Evolutionary conservation across 2,797 vertebrate species (phyloP).

Genomic region (Novumbra hubbsi): DNA sequence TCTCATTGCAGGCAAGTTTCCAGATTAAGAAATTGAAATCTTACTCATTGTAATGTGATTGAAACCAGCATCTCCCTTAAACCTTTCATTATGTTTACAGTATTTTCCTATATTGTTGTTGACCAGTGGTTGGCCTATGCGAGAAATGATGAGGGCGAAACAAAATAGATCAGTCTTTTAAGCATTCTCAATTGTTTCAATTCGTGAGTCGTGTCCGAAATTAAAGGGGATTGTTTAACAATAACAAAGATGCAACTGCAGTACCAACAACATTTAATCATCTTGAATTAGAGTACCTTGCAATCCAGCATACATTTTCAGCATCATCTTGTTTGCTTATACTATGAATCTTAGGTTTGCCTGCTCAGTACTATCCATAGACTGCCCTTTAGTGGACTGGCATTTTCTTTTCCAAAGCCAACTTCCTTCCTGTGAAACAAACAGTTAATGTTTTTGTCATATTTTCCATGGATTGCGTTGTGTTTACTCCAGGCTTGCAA

Average conservation of each 20-base stretch:
- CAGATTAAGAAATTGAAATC: neutral
- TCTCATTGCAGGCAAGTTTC: neutral
- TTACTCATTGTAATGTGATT: slow-evolving; percentile 1
- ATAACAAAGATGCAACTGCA: neutral
- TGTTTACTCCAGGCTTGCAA: slow-evolving; percentile 72
- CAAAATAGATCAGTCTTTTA: neutral
- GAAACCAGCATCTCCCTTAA: neutral
- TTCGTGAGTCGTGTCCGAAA: neutral
- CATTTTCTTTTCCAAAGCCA: slow-evolving; percentile 59
- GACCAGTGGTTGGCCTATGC: neutral
- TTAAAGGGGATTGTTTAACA: neutral
- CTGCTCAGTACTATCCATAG: slow-evolving; percentile 49
- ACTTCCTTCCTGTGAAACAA: slow-evolving; percentile 70
- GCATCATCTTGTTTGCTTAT: neutral
- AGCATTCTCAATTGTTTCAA: neutral
- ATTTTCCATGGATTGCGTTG: slow-evolving; percentile 63
- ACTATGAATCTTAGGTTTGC: slow-evolving; percentile 15
- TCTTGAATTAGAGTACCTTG: neutral
- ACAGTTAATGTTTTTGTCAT: slow-evolving; percentile 69
- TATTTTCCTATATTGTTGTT: neutral
- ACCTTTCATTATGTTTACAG: neutral
- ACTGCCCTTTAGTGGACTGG: slow-evolving; percentile 35
- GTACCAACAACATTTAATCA: neutral
- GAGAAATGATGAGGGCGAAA: neutral
- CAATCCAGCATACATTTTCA: neutral